Evolutionary conservation across 2,888 invertebrate species (phyloP).

Genomic region (Myopa testacea): DNA sequence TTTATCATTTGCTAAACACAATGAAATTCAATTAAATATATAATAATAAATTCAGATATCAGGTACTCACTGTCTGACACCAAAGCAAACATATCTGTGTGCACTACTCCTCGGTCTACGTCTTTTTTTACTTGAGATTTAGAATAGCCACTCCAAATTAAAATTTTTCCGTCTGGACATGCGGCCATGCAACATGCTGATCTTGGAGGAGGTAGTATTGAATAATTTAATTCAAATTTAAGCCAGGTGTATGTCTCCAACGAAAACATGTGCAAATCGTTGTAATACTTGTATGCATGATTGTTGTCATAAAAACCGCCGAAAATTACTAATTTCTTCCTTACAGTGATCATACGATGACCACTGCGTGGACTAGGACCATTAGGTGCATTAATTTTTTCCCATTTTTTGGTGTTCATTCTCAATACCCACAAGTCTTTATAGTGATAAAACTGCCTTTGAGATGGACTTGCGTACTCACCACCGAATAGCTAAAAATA

Average conservation of each 20-base stretch:
- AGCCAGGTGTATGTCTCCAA: conserved; percentile 83
- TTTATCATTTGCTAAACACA: conserved; percentile 73
- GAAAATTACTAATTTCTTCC: conserved; percentile 85
- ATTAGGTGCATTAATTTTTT: conserved; percentile 79
- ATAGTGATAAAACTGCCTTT: conserved; percentile 93
- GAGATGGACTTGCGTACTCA: conserved; percentile 90
- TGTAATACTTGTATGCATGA: conserved; percentile 87
- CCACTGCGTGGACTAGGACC: conserved; percentile 90
- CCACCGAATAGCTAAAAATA: conserved; percentile 80
- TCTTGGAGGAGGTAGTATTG: conserved; percentile 77
- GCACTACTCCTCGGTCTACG: conserved; percentile 78
- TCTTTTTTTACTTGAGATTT: conserved; percentile 80
- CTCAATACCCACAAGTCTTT: conserved; percentile 91
- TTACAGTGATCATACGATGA: conserved; percentile 86
- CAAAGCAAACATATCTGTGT: conserved; percentile 78
- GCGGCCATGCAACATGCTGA: conserved; percentile 77
- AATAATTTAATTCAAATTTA: conserved; percentile 76
- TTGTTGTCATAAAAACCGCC: conserved; percentile 94
- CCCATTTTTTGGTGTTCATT: conserved; percentile 82
- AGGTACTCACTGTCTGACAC: conserved; percentile 73
- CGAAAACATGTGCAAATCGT: conserved; percentile 86
- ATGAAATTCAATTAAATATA: conserved; percentile 1
- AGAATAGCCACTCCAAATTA: conserved; percentile 83
- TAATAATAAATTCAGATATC: not conserved
- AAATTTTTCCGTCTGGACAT: conserved; percentile 73